Evolutionary conservation across 2,888 invertebrate species (phyloP).

Genomic region (Hybos culiciformis): DNA sequence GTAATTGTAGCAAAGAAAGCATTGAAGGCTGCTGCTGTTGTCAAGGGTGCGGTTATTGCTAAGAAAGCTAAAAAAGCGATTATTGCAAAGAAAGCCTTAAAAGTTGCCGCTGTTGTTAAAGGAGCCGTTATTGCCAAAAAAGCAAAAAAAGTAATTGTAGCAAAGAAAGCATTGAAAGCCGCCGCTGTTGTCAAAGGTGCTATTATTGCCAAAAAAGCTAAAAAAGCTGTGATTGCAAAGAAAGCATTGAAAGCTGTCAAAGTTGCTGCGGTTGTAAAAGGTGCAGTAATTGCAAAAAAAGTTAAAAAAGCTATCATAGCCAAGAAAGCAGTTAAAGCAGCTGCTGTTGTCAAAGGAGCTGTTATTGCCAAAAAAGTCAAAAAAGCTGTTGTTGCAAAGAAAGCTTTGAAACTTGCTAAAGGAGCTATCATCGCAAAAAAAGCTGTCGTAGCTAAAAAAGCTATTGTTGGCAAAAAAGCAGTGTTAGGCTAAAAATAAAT

Average conservation of each 20-base stretch:
- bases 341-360: neutral
- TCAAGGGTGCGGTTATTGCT: neutral
- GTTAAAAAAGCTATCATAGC: neutral
- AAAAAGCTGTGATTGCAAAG: no score
- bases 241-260: no score
- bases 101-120: neutral
- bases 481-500: no score
- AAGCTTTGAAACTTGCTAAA: no score
- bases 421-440: no score
- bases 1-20: no score
- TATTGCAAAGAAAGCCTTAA: neutral
- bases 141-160: neutral
- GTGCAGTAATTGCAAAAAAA: neutral
- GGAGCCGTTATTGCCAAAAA: neutral
- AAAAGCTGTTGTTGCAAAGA: no score
- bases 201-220: neutral
- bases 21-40: neutral
- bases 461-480: no score
- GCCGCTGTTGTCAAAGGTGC: neutral
- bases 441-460: no score
- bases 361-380: no score
- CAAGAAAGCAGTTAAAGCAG: neutral
- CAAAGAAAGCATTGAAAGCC: neutral
- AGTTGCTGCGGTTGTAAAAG: neutral
- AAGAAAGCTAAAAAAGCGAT: neutral